phyloP scores from a whole-genome alignment of 2,888 invertebrate genomes.

The Syrphus vitripennis region DNA sequence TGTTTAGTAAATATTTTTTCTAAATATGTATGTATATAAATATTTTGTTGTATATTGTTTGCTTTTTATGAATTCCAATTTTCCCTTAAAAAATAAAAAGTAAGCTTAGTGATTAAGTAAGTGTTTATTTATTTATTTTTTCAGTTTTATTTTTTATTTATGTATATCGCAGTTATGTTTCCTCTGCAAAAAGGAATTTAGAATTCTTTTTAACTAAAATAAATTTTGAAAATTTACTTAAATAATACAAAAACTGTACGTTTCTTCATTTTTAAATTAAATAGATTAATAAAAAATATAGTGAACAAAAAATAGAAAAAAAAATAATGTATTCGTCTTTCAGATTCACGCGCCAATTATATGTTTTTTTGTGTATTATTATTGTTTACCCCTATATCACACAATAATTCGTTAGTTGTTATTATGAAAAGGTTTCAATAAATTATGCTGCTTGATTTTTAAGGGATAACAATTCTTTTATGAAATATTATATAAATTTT shows the following conservation, averaged over 20 bases:
- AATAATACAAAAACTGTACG: conserved; percentile 48
- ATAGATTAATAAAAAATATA: background rate
- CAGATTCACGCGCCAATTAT: conserved; percentile 22
- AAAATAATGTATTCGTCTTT: background rate
- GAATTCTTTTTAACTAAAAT: conserved; percentile 32
- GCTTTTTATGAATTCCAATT: conserved; percentile 17
- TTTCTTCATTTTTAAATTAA: conserved; percentile 4
- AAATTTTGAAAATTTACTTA: conserved; percentile 35
- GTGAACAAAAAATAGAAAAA: conserved; percentile 24
- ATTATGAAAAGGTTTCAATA: background rate
- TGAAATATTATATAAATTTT: too few species aligned
- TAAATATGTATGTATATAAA: background rate
- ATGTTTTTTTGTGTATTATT: background rate
- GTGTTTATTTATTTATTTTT: conserved; percentile 28
- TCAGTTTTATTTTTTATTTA: conserved; percentile 25
- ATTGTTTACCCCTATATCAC: conserved; percentile 30
- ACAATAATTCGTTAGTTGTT: background rate
- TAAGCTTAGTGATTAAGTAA: conserved; percentile 57
- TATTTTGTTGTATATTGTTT: conserved; percentile 24
- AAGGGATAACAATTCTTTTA: too few species aligned
- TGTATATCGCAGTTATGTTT: conserved; percentile 53
- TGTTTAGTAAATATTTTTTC: conserved; percentile 59
- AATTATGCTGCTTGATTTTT: background rate
- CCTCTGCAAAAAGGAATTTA: conserved; percentile 27
- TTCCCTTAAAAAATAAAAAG: conserved; percentile 23